Percentiles rank a stretch among this genome's conserved stretches.
phyloP scores from a whole-genome alignment of 1,140 invertebrate genomes.

The Anoplolepis gracilipes region DNA sequence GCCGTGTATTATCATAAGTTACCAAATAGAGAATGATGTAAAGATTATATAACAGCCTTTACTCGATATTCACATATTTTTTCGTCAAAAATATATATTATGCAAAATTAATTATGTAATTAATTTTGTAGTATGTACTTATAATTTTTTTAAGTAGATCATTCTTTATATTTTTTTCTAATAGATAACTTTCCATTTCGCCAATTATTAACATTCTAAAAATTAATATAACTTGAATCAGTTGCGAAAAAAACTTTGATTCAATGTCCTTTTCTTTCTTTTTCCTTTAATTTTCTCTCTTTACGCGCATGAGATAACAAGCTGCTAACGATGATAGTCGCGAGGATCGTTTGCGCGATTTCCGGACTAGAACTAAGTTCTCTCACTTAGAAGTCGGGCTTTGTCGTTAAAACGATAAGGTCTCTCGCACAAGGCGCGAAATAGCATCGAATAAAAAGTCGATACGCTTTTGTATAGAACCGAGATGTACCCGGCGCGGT shows the following conservation, averaged over 20 bases:
- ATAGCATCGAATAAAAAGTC: slow-evolving; percentile 52
- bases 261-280: neutral
- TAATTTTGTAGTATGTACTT: neutral
- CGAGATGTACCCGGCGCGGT: neutral
- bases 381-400: neutral
- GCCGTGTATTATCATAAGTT: neutral
- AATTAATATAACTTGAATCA: neutral
- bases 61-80: too few relatives aligned
- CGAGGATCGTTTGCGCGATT: slow-evolving; percentile 2
- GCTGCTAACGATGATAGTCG: neutral
- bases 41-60: neutral
- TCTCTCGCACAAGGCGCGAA: neutral
- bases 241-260: slow-evolving; percentile 2
- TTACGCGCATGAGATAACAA: slow-evolving; percentile 47
- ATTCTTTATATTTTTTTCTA: neutral
- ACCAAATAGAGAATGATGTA: neutral
- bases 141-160: neutral
- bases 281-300: slow-evolving; percentile 4
- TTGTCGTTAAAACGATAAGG: slow-evolving; percentile 16
- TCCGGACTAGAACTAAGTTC: neutral
- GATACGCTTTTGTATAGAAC: slow-evolving; percentile 35
- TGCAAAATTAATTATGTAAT: neutral
- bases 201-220: neutral
- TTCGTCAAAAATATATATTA: neutral
- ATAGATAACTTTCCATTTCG: neutral